Evolutionary conservation across 2,113 vertebrate species (phyloP), one percentile per base, ranked within the genome.

Genomic region (Syngnathus scovelli): DNA sequence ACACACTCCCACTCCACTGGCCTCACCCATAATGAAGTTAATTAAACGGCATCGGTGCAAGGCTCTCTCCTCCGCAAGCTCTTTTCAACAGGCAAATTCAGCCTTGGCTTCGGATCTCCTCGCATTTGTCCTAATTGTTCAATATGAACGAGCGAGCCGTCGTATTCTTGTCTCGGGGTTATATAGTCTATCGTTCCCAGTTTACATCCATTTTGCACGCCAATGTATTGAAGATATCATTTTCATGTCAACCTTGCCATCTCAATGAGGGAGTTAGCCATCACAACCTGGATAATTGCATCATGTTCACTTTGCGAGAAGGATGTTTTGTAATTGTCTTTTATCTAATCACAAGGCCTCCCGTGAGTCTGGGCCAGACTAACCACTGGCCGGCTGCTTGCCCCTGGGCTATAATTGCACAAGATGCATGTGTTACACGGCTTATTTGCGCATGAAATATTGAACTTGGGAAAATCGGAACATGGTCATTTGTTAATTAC

Each of bases 1-100:
- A 72, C 65, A 41, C 64, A 62, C 67, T 72, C 69, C 71, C 69
- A 66, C 80, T 78, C 62, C 76, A 75, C 66, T 10, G 21, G 60
- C 84, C 81, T 77, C 68, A 38, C 72, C 77, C 69, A 80, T 85
- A 89, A 89, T 89, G 82, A 83, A 74, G 71, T 87, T 88, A 85
- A 89, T 90, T 81, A 85, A 84, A 81, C 71, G 79, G 70, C 68
- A 76, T 71, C 59, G 82, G 76, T 71, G n/a, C 27, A 66, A 72
- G 82, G 69, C 85, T 88, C 86, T 88, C 83, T 88, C 76, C 66
- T 70, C 71, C 74, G 49, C 62, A 39, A 54, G 38, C 75, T 80
- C 70, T 79, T 78, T 86, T 85, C 74, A 70, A 62, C 71, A 66
- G 74, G 81, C 82, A 62, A 43, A 81, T 72, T 79, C 43, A 64